Conservation (phyloP, 2,113 vertebrate genomes). For the Myrmecophaga tridactyla region DNA sequence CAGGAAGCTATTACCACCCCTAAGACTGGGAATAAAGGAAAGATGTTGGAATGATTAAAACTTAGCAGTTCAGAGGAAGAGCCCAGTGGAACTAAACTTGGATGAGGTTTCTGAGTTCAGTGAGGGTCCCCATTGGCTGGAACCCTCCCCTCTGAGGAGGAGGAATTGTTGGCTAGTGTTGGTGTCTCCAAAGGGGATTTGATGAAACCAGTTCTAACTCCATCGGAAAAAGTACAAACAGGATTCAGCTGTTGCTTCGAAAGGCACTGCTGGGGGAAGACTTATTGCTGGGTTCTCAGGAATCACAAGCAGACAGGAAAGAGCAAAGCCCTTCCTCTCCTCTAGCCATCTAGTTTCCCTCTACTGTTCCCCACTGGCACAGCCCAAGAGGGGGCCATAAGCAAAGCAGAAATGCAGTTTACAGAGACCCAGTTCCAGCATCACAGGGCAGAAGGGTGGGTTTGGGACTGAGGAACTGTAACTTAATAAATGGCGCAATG, state of each 20-base stretch:
- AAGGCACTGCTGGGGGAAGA: background rate
- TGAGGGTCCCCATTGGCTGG: background rate
- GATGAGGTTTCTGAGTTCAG: background rate
- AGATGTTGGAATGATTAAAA: background rate
- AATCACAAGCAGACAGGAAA: no score
- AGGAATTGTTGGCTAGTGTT: no score
- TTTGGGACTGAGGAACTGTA: background rate
- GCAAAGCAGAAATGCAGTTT: background rate
- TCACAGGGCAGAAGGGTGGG: background rate
- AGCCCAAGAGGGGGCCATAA: background rate
- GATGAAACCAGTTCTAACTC: background rate
- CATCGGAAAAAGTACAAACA: background rate
- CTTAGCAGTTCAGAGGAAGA: background rate
- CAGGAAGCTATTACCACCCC: fast-evolving
- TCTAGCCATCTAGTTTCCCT: fast-evolving
- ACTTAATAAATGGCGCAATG: fast-evolving
- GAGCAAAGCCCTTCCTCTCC: background rate
- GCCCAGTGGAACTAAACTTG: background rate
- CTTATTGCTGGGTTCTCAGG: fast-evolving
- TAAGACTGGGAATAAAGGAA: background rate
- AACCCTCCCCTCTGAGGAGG: background rate
- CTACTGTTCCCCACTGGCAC: background rate
- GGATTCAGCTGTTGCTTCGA: background rate
- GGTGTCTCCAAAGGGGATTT: background rate
- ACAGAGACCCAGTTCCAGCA: background rate